Evolutionary conservation across 1,140 invertebrate genomes (phyloP).

Genomic region (Xylocopa sonorina): DNA sequence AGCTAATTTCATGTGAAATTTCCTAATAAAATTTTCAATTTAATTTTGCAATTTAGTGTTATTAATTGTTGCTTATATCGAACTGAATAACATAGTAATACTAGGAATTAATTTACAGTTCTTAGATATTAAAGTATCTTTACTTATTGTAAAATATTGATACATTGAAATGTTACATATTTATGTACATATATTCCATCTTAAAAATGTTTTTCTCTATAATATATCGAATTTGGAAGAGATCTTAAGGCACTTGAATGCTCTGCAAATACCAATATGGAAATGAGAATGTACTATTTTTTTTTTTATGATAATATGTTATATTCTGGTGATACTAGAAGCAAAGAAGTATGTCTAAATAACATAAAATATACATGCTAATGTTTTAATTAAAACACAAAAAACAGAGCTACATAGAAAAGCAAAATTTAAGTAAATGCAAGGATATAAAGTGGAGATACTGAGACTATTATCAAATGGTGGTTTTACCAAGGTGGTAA

Average conservation of each 20-base stretch:
- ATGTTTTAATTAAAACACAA: not conserved
- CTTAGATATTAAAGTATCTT: conserved; percentile 57
- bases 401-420: conserved; percentile 13
- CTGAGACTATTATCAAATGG: conserved; percentile 21
- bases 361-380: not conserved
- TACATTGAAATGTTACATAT: conserved; percentile 64
- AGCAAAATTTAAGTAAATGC: conserved; percentile 58
- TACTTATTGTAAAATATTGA: conserved; percentile 69
- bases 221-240: conserved; percentile 52
- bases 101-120: conserved; percentile 24
- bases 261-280: conserved; percentile 56
- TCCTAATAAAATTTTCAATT: not conserved
- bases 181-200: conserved; percentile 50
- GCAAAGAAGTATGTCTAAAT: not conserved
- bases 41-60: conserved; percentile 13
- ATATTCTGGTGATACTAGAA: conserved; percentile 2
- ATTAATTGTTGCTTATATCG: conserved; percentile 3
- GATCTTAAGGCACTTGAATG: conserved; percentile 69
- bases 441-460: conserved; percentile 10
- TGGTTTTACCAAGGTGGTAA: conserved; percentile 2
- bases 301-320: not conserved
- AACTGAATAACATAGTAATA: not conserved
- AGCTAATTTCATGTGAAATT: not conserved
- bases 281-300: conserved; percentile 41
- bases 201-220: too few species aligned